Conservation (phyloP, 2,888 invertebrate species). For the Andrena dorsata region DNA sequence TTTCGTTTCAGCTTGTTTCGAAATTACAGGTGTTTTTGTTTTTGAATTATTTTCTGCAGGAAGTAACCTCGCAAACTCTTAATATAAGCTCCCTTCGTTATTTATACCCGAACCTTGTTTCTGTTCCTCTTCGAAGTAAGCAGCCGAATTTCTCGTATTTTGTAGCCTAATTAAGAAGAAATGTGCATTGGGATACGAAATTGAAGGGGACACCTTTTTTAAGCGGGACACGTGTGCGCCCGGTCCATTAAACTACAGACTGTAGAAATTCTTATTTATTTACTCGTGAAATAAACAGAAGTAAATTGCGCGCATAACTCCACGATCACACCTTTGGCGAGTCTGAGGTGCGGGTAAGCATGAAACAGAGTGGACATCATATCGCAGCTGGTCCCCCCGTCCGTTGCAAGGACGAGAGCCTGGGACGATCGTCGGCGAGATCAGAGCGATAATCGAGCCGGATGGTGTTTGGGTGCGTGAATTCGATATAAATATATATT, state of each 20-base stretch:
- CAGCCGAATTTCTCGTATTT: no score
- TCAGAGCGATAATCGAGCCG: constrained; percentile 57
- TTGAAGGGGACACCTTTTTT: no score
- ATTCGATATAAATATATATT: constrained; percentile 57
- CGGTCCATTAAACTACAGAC: not conserved
- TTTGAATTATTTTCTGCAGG: no score
- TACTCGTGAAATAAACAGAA: constrained; percentile 7
- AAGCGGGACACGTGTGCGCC: not conserved
- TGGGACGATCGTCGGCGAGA: constrained; percentile 42
- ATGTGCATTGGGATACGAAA: no score
- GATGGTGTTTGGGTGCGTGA: constrained; percentile 54
- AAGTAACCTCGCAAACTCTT: no score
- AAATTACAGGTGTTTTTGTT: no score
- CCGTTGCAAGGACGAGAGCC: constrained; percentile 31
- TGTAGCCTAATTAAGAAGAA: no score
- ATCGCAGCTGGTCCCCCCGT: constrained; percentile 60
- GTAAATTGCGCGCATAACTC: constrained; percentile 5
- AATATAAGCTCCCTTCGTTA: no score
- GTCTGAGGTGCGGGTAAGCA: not conserved
- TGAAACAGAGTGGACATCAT: constrained; percentile 13
- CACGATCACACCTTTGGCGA: constrained; percentile 3
- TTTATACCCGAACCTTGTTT: no score
- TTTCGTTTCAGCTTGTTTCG: no score
- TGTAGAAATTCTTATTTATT: not conserved
- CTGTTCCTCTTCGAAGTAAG: no score